A percentile compares a stretch with the other conserved stretches of the same genome.
Conservation (phyloP, 1,140 invertebrate genomes). For the Hyposmocoma kahamanoa region DNA sequence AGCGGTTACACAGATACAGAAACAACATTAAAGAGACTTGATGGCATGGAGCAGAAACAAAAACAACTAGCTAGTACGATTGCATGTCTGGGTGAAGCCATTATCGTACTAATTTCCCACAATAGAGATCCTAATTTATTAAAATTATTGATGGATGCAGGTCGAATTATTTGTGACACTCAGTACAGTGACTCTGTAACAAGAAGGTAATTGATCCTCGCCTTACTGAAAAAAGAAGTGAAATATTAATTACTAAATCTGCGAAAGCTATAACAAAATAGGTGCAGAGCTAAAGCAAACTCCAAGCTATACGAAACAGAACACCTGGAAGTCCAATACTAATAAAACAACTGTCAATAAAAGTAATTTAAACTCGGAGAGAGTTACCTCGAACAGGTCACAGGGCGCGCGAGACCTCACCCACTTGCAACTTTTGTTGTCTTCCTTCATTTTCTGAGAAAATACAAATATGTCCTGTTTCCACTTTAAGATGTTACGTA, state of each 20-base stretch:
- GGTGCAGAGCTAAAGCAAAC: neutral
- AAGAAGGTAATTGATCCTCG: neutral
- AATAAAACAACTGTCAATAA: neutral
- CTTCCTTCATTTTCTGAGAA: neutral
- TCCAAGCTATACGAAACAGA: neutral
- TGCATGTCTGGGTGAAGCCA: neutral
- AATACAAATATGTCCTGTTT: neutral
- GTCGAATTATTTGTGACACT: neutral
- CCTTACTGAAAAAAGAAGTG: neutral
- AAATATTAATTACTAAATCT: neutral
- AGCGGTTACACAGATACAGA: conserved; percentile 1
- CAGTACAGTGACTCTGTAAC: neutral
- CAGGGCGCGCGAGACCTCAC: neutral
- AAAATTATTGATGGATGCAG: neutral
- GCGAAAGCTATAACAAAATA: conserved; percentile 1
- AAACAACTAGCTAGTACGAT: conserved; percentile 1
- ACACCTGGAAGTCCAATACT: neutral
- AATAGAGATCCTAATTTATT: neutral
- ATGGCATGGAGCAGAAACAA: neutral
- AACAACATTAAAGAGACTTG: neutral
- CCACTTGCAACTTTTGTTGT: neutral
- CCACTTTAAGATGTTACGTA: neutral
- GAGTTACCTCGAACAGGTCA: conserved; percentile 1
- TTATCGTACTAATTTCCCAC: neutral
- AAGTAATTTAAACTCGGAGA: neutral